These are phyloP conservation scores for Cheiracanthium punctorium DNA, from an alignment of 2,888 invertebrate species.

Conservation along the genomic window DNA sequence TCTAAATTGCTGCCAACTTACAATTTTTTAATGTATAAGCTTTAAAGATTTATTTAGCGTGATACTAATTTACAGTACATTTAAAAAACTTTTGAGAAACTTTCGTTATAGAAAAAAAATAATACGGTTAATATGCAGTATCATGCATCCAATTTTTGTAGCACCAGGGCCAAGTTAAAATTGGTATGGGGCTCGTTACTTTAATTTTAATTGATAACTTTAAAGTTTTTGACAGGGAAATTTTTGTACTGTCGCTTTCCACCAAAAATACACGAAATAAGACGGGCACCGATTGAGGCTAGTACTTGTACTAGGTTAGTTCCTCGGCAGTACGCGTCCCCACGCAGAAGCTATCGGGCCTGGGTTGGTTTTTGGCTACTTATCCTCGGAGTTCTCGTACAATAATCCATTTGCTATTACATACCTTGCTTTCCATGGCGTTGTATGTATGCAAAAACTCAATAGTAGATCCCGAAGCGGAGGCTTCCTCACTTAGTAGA, in stretches of 20 bases:
- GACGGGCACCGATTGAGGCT: background rate
- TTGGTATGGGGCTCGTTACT: too few species aligned
- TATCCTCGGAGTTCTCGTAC: background rate
- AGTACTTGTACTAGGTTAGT: background rate
- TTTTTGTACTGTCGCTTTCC: background rate
- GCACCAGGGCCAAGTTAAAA: too few species aligned
- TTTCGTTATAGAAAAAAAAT: too few species aligned
- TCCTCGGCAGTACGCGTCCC: background rate
- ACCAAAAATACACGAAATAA: too few species aligned
- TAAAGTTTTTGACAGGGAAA: background rate
- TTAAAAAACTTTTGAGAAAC: too few species aligned
- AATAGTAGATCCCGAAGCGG: constrained; percentile 16
- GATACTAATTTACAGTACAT: too few species aligned
- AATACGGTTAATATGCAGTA: too few species aligned
- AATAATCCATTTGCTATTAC: constrained; percentile 13
- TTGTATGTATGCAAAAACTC: background rate
- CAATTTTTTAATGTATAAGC: too few species aligned
- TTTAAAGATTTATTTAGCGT: too few species aligned
- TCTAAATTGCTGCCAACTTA: too few species aligned
- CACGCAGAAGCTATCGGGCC: background rate
- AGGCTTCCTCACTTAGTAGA: constrained; percentile 29
- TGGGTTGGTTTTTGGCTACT: background rate
- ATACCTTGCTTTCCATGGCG: constrained; percentile 59
- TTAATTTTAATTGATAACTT: too few species aligned
- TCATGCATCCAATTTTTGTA: too few species aligned